Conservation (phyloP, 2,797 vertebrate species). For the Darevskia mixta region DNA sequence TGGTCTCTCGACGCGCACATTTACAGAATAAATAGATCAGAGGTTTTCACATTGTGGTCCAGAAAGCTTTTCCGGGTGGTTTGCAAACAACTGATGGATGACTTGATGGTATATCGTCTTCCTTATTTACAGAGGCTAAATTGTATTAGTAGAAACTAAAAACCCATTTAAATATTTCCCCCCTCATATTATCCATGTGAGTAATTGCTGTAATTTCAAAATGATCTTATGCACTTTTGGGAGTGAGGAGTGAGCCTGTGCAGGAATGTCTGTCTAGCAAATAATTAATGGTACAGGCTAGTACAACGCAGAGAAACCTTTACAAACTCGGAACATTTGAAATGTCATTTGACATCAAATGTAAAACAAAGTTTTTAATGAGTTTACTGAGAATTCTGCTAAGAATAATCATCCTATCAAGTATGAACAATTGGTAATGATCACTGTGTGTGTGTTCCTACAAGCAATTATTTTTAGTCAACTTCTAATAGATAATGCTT, state of each 20-base stretch:
- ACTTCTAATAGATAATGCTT: background rate
- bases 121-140: slow-evolving; percentile 33
- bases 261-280: slow-evolving; percentile 32
- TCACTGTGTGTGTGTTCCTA: background rate
- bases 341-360: fast-evolving
- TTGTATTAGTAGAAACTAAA: slow-evolving; percentile 52
- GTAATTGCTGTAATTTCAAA: slow-evolving; percentile 38
- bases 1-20: slow-evolving; percentile 59
- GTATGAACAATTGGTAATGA: background rate
- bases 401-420: background rate
- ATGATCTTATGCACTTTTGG: slow-evolving; percentile 14
- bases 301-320: background rate
- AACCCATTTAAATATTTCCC: slow-evolving; percentile 25
- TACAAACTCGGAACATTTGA: slow-evolving; percentile 22
- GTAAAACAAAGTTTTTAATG: slow-evolving; percentile 7
- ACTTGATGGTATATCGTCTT: slow-evolving; percentile 49
- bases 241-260: slow-evolving; percentile 12
- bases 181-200: slow-evolving; percentile 37
- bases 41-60: slow-evolving; percentile 42
- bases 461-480: background rate
- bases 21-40: slow-evolving; percentile 55
- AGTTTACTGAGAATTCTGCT: slow-evolving; percentile 24
- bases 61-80: slow-evolving; percentile 50
- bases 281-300: slow-evolving; percentile 13
- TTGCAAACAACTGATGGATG: slow-evolving; percentile 29